These are phyloP conservation scores for Ceyx melanurus DNA, from an alignment of 2,113 vertebrate genomes.

Conservation along the genomic window DNA sequence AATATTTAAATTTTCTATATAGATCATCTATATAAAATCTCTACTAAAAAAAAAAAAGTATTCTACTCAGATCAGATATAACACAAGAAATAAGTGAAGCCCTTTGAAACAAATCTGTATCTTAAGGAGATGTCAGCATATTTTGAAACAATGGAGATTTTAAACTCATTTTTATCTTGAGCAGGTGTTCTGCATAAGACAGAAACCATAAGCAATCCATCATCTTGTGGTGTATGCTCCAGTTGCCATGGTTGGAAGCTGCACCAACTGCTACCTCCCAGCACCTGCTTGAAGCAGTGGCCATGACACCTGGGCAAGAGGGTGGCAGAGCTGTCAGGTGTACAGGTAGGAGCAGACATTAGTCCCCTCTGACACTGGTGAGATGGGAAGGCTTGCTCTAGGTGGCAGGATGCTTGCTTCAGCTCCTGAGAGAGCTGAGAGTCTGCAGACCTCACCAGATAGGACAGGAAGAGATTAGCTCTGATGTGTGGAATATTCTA, in stretches of 20 bases:
- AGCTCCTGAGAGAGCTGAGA: background rate
- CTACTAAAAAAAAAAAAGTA: too few species aligned
- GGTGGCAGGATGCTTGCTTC: background rate
- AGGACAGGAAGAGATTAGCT: background rate
- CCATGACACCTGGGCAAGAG: too few species aligned
- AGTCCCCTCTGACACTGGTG: background rate
- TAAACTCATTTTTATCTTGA: background rate
- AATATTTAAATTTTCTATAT: background rate
- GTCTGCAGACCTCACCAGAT: background rate
- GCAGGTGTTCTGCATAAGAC: background rate
- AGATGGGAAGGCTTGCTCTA: background rate
- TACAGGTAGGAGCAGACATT: background rate
- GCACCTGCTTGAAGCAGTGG: background rate
- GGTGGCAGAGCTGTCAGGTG: background rate
- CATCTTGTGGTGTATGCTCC: background rate
- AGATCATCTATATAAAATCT: background rate
- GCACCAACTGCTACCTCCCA: background rate
- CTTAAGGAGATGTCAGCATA: background rate
- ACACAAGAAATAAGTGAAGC: background rate
- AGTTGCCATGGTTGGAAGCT: background rate
- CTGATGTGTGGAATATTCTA: background rate
- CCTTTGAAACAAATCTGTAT: background rate
- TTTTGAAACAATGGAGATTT: background rate
- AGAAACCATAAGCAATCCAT: background rate
- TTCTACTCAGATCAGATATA: background rate